phyloP scores from a whole-genome alignment of 2,797 vertebrate species.

The Ctenopoma kingsleyae region DNA sequence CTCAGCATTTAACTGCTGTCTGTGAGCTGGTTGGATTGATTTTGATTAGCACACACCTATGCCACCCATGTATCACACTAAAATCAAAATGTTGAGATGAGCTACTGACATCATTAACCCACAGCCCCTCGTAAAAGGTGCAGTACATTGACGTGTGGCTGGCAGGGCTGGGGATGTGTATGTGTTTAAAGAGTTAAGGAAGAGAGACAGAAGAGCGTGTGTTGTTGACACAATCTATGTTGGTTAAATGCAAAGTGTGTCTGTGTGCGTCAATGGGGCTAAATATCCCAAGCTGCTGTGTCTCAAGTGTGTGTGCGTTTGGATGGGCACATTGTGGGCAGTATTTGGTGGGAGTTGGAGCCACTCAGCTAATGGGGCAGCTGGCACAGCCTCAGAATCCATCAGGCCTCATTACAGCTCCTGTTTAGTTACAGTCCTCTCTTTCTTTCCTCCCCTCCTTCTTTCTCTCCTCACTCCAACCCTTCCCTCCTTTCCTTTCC shows the following conservation, averaged over 20 bases:
- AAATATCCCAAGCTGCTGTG: slow-evolving; percentile 40
- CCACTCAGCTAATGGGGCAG: slow-evolving; percentile 86
- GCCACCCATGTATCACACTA: slow-evolving; percentile 62
- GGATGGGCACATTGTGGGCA: slow-evolving; percentile 60
- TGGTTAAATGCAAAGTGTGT: slow-evolving; percentile 47
- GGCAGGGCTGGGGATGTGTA: slow-evolving; percentile 39
- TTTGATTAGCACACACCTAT: slow-evolving; percentile 67
- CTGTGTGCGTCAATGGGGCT: slow-evolving; percentile 32
- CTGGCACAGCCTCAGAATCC: slow-evolving; percentile 83
- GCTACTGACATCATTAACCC: slow-evolving; percentile 68
- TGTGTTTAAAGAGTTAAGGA: slow-evolving; percentile 46
- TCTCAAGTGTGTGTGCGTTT: slow-evolving; percentile 37
- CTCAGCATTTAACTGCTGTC: slow-evolving; percentile 15
- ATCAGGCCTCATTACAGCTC: slow-evolving; percentile 78
- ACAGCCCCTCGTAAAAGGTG: slow-evolving; percentile 55
- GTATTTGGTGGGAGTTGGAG: slow-evolving; percentile 55
- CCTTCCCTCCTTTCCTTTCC: slow-evolving; percentile 40
- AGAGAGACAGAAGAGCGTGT: slow-evolving; percentile 44
- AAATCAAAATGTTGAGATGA: slow-evolving; percentile 62
- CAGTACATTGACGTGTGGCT: slow-evolving; percentile 60
- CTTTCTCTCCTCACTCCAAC: slow-evolving; percentile 29
- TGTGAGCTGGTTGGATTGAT: slow-evolving; percentile 47
- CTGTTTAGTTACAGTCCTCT: slow-evolving; percentile 56
- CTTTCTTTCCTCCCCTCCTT: slow-evolving; percentile 32
- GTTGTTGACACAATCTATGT: slow-evolving; percentile 58